Conservation (phyloP, 2,888 invertebrate species). For the Rambutsinella grinnellia region DNA sequence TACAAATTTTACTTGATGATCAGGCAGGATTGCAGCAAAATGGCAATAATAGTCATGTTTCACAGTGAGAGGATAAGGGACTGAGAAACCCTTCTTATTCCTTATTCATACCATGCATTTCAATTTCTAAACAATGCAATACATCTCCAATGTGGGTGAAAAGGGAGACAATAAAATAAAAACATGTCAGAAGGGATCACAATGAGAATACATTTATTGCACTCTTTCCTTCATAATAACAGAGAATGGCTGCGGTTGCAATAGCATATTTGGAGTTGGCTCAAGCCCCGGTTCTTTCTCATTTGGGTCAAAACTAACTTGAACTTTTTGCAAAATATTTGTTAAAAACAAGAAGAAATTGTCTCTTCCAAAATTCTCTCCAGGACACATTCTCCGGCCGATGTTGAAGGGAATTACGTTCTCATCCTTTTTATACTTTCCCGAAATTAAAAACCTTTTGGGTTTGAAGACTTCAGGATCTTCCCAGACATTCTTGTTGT, state of each 20-base stretch:
- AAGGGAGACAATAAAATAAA: too few relatives aligned
- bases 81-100: too few relatives aligned
- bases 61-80: too few relatives aligned
- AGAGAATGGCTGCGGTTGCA: conserved; percentile 25
- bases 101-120: too few relatives aligned
- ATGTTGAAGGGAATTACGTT: conserved; percentile 21
- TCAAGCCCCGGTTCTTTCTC: neutral
- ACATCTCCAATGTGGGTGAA: too few relatives aligned
- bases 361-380: conserved; percentile 3
- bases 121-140: too few relatives aligned
- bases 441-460: conserved; percentile 25
- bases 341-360: neutral
- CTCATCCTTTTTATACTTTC: neutral
- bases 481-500: conserved; percentile 33
- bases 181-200: too few relatives aligned
- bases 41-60: too few relatives aligned
- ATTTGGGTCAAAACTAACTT: neutral
- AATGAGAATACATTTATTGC: too few relatives aligned
- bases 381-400: conserved; percentile 24
- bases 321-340: neutral
- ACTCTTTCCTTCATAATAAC: conserved; percentile 32
- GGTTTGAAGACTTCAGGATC: conserved; percentile 44
- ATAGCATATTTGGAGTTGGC: conserved; percentile 20
- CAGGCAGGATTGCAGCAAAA: too few relatives aligned
- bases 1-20: too few relatives aligned